phyloP scores from a whole-genome alignment of 2,888 invertebrate genomes.

The Spialia ferax region DNA sequence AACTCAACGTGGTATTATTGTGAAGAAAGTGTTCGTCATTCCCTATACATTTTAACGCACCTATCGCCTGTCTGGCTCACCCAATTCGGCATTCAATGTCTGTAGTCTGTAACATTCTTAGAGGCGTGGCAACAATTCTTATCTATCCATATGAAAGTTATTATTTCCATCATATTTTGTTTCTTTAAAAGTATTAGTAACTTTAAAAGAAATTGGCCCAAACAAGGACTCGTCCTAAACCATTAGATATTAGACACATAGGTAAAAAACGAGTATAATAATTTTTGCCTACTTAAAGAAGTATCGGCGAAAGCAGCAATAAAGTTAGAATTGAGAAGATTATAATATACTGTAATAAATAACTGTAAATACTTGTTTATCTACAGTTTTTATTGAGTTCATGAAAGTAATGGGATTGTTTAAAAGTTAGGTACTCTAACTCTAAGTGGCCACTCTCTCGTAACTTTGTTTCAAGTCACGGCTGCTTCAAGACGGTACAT shows the following conservation, averaged over 20 bases:
- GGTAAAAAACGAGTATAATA: too few relatives aligned
- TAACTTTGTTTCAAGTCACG: conserved; percentile 1
- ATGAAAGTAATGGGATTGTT: not conserved
- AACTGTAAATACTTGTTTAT: too few relatives aligned
- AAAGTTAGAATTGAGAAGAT: too few relatives aligned
- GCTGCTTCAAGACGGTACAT: not conserved
- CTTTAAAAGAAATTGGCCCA: too few relatives aligned
- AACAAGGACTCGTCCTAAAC: too few relatives aligned
- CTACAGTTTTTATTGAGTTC: too few relatives aligned
- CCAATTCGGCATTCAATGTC: not conserved
- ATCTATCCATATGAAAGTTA: not conserved
- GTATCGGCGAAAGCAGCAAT: too few relatives aligned
- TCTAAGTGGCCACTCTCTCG: not conserved
- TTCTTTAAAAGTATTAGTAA: too few relatives aligned
- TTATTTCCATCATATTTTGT: not conserved
- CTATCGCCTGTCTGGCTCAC: not conserved
- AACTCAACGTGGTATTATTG: not conserved
- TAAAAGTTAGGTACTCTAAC: not conserved
- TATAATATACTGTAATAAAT: too few relatives aligned
- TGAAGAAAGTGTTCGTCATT: not conserved
- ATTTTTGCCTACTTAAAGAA: too few relatives aligned
- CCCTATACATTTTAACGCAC: not conserved
- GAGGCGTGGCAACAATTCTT: not conserved
- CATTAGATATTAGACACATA: too few relatives aligned
- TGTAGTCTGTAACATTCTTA: not conserved